A percentile compares a stretch with the other conserved stretches of the same genome.
phyloP scores from a whole-genome alignment of 2,797 vertebrate genomes.

The Carcharodon carcharias region DNA sequence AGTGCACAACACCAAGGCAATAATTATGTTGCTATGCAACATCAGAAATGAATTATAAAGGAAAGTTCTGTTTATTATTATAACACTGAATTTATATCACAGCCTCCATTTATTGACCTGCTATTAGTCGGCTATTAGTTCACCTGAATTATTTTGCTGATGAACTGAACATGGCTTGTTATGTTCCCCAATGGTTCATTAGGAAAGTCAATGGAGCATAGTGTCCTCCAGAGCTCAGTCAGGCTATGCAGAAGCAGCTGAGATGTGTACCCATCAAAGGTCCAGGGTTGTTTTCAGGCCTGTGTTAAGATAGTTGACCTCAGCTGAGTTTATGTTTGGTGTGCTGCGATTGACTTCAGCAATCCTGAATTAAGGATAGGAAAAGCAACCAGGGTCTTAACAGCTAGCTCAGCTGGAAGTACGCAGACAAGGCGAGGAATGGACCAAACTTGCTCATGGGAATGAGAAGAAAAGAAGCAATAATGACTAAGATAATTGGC shows the following conservation, averaged over 20 bases:
- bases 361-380: background rate
- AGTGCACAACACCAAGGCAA: slow-evolving; percentile 34
- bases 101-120: slow-evolving; percentile 25
- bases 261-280: background rate
- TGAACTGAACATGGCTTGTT: background rate
- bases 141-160: background rate
- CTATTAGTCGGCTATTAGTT: background rate
- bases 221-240: background rate
- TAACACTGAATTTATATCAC: slow-evolving; percentile 17
- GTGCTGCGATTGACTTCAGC: background rate
- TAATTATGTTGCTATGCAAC: slow-evolving; percentile 33
- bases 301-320: background rate
- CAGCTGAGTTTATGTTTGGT: background rate
- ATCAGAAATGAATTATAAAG: slow-evolving; percentile 25
- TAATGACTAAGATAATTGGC: background rate
- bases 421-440: background rate
- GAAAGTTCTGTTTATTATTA: slow-evolving; percentile 9
- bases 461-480: background rate
- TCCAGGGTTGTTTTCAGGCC: background rate
- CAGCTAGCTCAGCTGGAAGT: too few relatives aligned
- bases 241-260: background rate
- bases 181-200: background rate
- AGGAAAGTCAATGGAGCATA: background rate
- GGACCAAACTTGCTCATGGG: background rate
- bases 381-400: background rate